Evolutionary conservation across 92 coral and sea anemone species (phyloP).

Genomic region (Heteractis magnifica): DNA sequence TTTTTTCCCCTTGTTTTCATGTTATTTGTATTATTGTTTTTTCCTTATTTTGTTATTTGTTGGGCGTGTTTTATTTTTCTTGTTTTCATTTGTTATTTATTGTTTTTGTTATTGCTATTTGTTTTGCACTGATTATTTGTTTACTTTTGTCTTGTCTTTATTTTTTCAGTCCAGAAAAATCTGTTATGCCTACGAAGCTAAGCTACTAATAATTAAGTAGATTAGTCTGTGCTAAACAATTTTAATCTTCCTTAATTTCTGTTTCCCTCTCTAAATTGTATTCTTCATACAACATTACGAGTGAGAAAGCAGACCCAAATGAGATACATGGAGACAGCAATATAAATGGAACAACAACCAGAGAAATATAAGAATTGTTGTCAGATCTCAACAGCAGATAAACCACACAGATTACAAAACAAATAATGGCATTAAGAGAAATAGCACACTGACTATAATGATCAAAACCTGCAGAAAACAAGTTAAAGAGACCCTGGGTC

Average conservation of each 20-base stretch:
- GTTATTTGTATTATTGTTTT: no score
- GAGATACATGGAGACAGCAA: slow-evolving; percentile 57
- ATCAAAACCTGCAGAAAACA: slow-evolving; percentile 30
- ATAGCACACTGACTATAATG: slow-evolving; percentile 38
- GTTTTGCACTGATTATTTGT: no score
- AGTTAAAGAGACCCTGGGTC: slow-evolving; percentile 27
- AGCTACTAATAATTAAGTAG: no score
- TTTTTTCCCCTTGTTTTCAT: no score
- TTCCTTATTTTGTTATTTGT: no score
- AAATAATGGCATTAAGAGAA: slow-evolving; percentile 43
- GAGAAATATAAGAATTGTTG: neutral
- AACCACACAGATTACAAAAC: slow-evolving; percentile 38
- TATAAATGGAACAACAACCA: slow-evolving; percentile 36
- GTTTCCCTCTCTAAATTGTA: slow-evolving; percentile 20
- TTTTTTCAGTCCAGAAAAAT: no score
- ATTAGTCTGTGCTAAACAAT: neutral
- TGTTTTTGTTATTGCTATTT: no score
- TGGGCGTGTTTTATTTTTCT: no score
- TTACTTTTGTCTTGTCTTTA: no score
- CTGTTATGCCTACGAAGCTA: no score
- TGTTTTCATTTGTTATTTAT: no score
- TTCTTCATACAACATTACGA: slow-evolving; percentile 56
- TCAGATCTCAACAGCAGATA: slow-evolving; percentile 34
- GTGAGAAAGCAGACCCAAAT: slow-evolving; percentile 56
- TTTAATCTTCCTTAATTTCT: slow-evolving; percentile 32